Evolutionary conservation across 2,113 vertebrate species (phyloP), one percentile per base, ranked within the genome.

Genomic region (Malurus alboscapulatus): DNA sequence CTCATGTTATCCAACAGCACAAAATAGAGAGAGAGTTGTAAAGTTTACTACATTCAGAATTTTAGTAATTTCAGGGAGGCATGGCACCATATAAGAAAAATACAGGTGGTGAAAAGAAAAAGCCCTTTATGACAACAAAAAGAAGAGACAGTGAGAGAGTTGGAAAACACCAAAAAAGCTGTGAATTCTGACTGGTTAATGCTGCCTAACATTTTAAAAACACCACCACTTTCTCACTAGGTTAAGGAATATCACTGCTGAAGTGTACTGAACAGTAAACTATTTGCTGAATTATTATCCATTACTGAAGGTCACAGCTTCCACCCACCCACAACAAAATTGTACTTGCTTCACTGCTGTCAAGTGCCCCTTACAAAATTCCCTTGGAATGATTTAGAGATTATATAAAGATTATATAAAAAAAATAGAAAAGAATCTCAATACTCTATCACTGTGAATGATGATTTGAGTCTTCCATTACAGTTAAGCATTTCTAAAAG

Each of bases 391-490:
- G 27, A 69, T 67, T 80, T 58, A 86, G 48, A 77, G 55, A 57
- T 62, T 30, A 59, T 36, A 42, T 40, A 36, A 36, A 36, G 36
- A 36, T 36, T 36, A 38, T 38, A 11, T 22, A 50, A 57, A 85
- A 83, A 81, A 68, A 71, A 63, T 36, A 75, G 44, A 76, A 84
- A 96, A 58, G 40, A 15, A 27, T 53, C 58, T 92, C 73, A 82
- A 57, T 53, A 63, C 42, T 88, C 59, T 85, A 96, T 11, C 48
- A 53, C 53, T 78, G 36, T 25, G 73, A 92, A 80, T 17, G 44
- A 88, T 6, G 74, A 92, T 67, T 92, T 79, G 57, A 78, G 47
- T 84, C 78, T 94, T 96, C 90, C 85, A 81, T 79, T 95, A 82
- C 24, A 85, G 50, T 53, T 68, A 95, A 77, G 57, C 59, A 77